Base-by-base conservation (phyloP, 2,797 vertebrate species). In the Apogon hyalosoma region DNA sequence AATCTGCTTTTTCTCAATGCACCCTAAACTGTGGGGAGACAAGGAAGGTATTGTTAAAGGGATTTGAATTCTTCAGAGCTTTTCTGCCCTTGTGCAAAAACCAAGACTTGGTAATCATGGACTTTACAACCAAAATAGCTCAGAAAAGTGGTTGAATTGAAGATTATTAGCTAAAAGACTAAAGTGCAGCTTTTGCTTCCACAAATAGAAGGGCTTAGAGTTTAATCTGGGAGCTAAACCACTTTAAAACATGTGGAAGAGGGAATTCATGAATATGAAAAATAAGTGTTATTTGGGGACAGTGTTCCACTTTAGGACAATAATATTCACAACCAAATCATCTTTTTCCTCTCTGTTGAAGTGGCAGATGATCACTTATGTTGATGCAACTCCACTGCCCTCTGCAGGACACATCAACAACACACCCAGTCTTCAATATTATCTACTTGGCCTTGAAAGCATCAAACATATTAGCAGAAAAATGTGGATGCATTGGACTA, bases 11-110 rank as follows among this genome's bases (percentile, higher is more conserved):
- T 63, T 69, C 49, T 71, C 61, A 14, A 11, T 63, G 51, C 65
- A 24, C 4, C 33, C n/a, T 63, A 70, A 58, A 40, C 62, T 21
- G 52, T 13, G n/a, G 15, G 51, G 53, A 71, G 68, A 88, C 84
- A 87, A 86, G 43, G 12, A 50, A 53, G 40, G 71, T 53, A 68
- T 84, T 85, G 83, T 85, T 72, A 28, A 72, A 77, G 72, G 82
- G 79, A 87, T 88, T 77, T 82, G 43, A 77, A 28, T 54, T 58
- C 42, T 59, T 57, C 67, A 24, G 66, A 62, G 61, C 40, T 69
- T 69, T 68, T 64, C 31, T 51, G 39, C 72, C 28, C 11, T 55
- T 54, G 7, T 7, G 4, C 52, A 39, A 16, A 67, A 69, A 73
- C 57, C 51, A 51, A 48, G 36, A 11, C 58, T 60, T 40, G 31